A percentile compares a stretch with the other conserved stretches of the same genome.
phyloP scores from a whole-genome alignment of 2,797 vertebrate species.

The Naso thynnoides region DNA sequence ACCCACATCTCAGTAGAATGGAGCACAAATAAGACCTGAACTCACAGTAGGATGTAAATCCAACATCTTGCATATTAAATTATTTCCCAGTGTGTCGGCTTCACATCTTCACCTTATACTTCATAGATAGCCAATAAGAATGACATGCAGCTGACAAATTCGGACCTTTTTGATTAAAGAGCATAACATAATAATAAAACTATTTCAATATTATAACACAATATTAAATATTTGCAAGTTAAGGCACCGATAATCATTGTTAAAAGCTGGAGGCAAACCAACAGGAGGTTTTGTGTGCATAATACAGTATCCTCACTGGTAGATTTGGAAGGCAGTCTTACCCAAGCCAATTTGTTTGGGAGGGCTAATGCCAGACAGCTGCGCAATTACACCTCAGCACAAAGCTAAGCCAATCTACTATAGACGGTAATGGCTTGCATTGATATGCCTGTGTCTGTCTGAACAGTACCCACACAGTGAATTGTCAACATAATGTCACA shows the following conservation, averaged over 20 bases:
- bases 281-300: slow-evolving; percentile 8
- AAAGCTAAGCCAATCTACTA: slow-evolving; percentile 62
- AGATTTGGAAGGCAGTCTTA: slow-evolving; percentile 47
- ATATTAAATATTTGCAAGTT: background rate
- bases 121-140: slow-evolving; percentile 30
- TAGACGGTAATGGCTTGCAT: slow-evolving; percentile 60
- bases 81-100: slow-evolving; percentile 8
- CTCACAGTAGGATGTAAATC: slow-evolving; percentile 42
- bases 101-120: background rate
- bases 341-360: slow-evolving; percentile 62
- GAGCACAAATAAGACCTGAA: slow-evolving; percentile 29
- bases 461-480: slow-evolving; percentile 68
- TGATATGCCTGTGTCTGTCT: slow-evolving; percentile 68
- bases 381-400: slow-evolving; percentile 66
- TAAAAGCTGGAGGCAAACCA: slow-evolving; percentile 3
- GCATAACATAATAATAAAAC: background rate
- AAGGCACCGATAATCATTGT: background rate
- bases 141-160: background rate
- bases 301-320: slow-evolving; percentile 31
- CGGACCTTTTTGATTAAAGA: slow-evolving; percentile 30
- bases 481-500: slow-evolving; percentile 71
- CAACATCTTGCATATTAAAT: slow-evolving; percentile 55
- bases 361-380: slow-evolving; percentile 72
- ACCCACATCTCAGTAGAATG: background rate
- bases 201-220: background rate